These are phyloP conservation scores for Stenodera caucasica DNA, from an alignment of 2,888 invertebrate genomes.

Conservation along the genomic window DNA sequence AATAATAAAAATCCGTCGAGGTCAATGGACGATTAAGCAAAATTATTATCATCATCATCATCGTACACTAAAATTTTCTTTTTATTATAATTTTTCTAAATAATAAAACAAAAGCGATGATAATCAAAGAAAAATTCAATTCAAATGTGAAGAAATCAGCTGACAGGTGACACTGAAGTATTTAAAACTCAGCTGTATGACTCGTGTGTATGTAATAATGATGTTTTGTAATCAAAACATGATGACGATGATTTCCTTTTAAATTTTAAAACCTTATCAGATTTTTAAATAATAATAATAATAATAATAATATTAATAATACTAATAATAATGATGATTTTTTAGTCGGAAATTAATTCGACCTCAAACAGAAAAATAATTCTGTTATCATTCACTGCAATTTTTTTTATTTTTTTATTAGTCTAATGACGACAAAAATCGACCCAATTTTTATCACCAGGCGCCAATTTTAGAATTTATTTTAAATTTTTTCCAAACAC, in stretches of 20 bases:
- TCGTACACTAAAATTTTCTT: too few relatives aligned
- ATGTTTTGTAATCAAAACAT: conserved; percentile 2
- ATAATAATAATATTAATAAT: too few relatives aligned
- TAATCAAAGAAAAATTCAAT: conserved; percentile 27
- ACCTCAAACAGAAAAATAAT: too few relatives aligned
- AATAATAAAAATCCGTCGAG: conserved; percentile 10
- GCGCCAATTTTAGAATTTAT: too few relatives aligned
- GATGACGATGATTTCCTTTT: conserved; percentile 5
- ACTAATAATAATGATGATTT: too few relatives aligned
- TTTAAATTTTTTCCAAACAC: too few relatives aligned
- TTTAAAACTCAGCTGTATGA: conserved; percentile 25
- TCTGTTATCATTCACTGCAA: too few relatives aligned
- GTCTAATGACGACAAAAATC: neutral
- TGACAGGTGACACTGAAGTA: conserved; percentile 27
- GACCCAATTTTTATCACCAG: neutral
- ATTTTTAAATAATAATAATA: neutral
- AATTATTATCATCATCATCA: conserved; percentile 23
- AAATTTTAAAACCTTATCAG: conserved; percentile 7
- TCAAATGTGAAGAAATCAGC: conserved; percentile 30
- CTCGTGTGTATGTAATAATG: neutral
- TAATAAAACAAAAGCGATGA: conserved; percentile 34
- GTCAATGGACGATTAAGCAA: conserved; percentile 24
- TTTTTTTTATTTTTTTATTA: too few relatives aligned
- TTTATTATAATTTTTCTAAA: too few relatives aligned
- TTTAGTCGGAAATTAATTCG: neutral